Evolutionary conservation across 2,113 vertebrate genomes (phyloP), one percentile per base, ranked within the genome.

Genomic region (Motacilla tschutschensis): DNA sequence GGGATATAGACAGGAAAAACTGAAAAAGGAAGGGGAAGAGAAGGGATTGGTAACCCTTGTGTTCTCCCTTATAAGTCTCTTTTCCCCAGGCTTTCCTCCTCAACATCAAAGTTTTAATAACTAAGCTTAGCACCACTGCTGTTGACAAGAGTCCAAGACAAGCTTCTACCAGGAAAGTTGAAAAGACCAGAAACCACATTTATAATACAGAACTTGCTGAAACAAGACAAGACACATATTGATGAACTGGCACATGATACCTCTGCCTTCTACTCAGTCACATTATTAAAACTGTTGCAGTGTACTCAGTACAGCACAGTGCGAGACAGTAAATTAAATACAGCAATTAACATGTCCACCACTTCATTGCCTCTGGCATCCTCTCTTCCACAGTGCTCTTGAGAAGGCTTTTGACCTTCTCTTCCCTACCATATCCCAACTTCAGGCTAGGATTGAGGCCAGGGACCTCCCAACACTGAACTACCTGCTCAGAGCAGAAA

Each of bases 191-290:
- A 91, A 94, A 78, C 55, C 71, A 86, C 60, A 59, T 60, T 70
- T 73, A 28, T 53, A 65, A 66, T 8, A 35, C 1, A 84, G 44
- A 89, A 91, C 90, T 58, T 88, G 88, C 70, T 89, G 54, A 64
- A 89, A 91, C 94, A 93, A 90, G 92, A 86, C 59, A 65, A 81
- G 82, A 77, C 74, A 88, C 47, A 66, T 83, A 93, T 81, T 73
- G 88, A 92, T 84, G 83, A 91, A 94, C 0, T 83, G 71, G 85
- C 85, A 66, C 75, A 35, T 10, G 44, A 79, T 70, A 76, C 17
- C 33, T 76, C 64, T 85, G 67, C 79, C 41, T 87, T 85, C 69
- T 63, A 29, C 31, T 66, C 44, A 74, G 72, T 53, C 67, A 19
- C 55, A 51, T n/a, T 43, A 82, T 62, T 85, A 70, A 82, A 93